These are phyloP conservation scores for Manis crassicaudata DNA, from an alignment of 2,797 vertebrate species.

Conservation along the genomic window DNA sequence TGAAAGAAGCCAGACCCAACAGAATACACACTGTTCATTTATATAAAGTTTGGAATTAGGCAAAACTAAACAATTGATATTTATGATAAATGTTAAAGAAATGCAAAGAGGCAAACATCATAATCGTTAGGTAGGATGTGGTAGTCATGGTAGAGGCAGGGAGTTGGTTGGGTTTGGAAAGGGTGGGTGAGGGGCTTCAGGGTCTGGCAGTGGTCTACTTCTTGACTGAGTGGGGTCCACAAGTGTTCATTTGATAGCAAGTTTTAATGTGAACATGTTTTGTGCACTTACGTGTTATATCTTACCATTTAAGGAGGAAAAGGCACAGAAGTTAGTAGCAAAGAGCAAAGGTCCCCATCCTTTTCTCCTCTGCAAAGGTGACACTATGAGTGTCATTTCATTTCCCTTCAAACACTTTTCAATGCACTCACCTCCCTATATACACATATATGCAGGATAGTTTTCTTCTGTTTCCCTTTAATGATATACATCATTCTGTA, in stretches of 20 bases:
- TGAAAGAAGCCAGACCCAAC: background rate
- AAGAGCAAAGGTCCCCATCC: background rate
- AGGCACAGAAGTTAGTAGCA: background rate
- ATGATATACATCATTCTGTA: background rate
- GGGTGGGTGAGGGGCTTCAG: background rate
- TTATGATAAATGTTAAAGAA: background rate
- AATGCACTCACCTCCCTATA: rapidly evolving
- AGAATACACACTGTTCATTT: background rate
- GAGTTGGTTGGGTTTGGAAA: background rate
- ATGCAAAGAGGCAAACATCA: background rate
- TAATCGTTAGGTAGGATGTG: background rate
- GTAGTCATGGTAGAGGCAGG: background rate
- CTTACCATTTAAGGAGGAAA: background rate
- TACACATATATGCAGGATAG: rapidly evolving
- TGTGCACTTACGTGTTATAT: background rate
- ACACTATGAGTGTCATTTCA: rapidly evolving
- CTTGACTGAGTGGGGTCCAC: background rate
- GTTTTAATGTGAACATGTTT: background rate
- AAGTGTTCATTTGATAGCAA: background rate
- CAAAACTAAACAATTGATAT: background rate
- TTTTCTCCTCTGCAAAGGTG: background rate
- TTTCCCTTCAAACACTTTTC: background rate
- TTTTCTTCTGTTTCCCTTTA: background rate
- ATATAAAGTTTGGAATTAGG: background rate
- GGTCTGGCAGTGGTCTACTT: background rate